Percentiles rank a stretch among this genome's conserved stretches.
Evolutionary conservation across 1,140 invertebrate genomes (phyloP).

Genomic region (Bombus huntii): DNA sequence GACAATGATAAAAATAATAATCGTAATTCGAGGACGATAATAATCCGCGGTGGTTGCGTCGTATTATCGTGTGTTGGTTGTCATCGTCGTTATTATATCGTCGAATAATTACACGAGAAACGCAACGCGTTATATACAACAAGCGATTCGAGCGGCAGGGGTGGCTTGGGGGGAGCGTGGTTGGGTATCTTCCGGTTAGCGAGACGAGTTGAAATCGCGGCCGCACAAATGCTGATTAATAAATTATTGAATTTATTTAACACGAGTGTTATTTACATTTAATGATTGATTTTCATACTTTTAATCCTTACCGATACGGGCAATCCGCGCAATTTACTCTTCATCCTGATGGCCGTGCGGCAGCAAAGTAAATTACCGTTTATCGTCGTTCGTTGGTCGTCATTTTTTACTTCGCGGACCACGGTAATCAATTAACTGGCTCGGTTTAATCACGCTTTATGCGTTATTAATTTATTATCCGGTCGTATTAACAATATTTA

Average conservation of each 20-base stretch:
- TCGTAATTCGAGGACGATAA: constrained; percentile 3
- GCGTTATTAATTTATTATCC: constrained; percentile 53
- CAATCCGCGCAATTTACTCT: constrained; percentile 42
- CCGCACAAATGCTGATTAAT: constrained; percentile 39
- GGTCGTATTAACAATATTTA: constrained; percentile 43
- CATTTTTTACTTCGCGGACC: constrained; percentile 31
- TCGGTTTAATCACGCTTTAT: constrained; percentile 48
- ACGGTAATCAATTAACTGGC: constrained; percentile 48
- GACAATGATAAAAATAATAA: constrained; percentile 14
- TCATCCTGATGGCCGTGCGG: constrained; percentile 32
- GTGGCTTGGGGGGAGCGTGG: not conserved
- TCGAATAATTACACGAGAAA: constrained; percentile 33
- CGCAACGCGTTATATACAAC: not conserved
- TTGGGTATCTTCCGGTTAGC: not conserved
- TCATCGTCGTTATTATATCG: constrained; percentile 5
- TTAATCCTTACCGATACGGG: constrained; percentile 37
- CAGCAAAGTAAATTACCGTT: constrained; percentile 51
- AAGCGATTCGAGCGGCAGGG: not conserved
- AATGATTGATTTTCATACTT: constrained; percentile 54
- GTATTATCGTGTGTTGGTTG: constrained; percentile 1
- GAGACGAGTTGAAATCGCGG: constrained; percentile 25
- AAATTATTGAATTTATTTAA: constrained; percentile 48
- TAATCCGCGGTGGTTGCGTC: not conserved
- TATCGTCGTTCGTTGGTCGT: constrained; percentile 27
- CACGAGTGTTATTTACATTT: constrained; percentile 42